Percentiles rank a stretch among this genome's conserved stretches.
phyloP scores from a whole-genome alignment of 2,888 invertebrate species.

The Crioceris asparagi region DNA sequence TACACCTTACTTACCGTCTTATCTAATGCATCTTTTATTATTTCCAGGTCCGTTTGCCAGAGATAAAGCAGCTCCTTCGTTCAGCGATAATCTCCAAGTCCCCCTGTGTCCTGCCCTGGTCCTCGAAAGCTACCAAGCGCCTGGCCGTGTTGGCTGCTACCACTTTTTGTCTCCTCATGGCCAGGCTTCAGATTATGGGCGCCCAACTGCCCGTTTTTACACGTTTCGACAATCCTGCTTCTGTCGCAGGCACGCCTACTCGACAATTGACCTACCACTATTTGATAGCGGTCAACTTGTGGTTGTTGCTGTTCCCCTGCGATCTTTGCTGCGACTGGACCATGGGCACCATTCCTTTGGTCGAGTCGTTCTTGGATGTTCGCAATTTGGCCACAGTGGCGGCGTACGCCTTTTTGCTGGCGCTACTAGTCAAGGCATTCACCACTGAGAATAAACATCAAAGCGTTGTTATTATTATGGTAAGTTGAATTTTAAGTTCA shows the following conservation, averaged over 20 bases:
- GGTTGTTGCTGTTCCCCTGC: conserved; percentile 81
- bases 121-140: conserved; percentile 62
- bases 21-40: conserved; percentile 1
- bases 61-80: conserved; percentile 40
- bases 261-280: conserved; percentile 90
- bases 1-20: no score
- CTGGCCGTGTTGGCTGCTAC: conserved; percentile 69
- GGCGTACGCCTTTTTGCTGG: conserved; percentile 51
- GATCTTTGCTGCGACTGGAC: conserved; percentile 97
- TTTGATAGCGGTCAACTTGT: conserved; percentile 79
- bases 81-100: conserved; percentile 44
- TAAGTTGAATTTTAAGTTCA: no score
- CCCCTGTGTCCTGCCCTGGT: conserved; percentile 44
- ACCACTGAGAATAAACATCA: conserved; percentile 50
- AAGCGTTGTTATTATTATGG: conserved; percentile 59
- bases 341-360: conserved; percentile 87
- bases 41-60: conserved; percentile 41
- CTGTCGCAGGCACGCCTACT: conserved; percentile 70
- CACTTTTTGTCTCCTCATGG: conserved; percentile 68
- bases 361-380: conserved; percentile 66
- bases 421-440: conserved; percentile 46
- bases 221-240: conserved; percentile 95
- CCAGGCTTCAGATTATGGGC: conserved; percentile 89
- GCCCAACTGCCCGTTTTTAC: conserved; percentile 94
- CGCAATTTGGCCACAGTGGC: conserved; percentile 71